Evolutionary conservation across 2,797 vertebrate genomes (phyloP).

Genomic region (Enteromius unitaeniatus): DNA sequence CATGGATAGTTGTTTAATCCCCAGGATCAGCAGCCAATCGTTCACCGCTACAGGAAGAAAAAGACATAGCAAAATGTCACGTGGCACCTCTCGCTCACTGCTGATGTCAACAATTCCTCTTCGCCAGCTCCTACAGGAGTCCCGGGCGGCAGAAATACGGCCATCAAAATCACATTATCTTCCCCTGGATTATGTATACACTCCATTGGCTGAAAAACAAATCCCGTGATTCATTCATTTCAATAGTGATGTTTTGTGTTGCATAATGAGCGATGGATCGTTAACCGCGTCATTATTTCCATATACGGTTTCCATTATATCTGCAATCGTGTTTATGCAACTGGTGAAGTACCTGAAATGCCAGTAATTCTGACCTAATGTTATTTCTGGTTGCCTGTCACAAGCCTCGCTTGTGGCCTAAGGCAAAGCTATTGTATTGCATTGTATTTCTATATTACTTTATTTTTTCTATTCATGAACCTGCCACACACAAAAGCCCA

Average conservation of each 20-base stretch:
- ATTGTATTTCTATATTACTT: neutral
- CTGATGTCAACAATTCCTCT: slow-evolving; percentile 50
- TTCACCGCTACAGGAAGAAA: neutral
- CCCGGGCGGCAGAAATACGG: neutral
- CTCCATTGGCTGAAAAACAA: slow-evolving; percentile 42
- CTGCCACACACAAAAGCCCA: slow-evolving; percentile 49
- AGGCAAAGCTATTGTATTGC: neutral
- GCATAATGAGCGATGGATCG: slow-evolving; percentile 43
- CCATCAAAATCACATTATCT: slow-evolving; percentile 44
- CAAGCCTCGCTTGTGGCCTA: neutral
- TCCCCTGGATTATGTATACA: neutral
- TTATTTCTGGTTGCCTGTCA: neutral
- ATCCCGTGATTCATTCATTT: slow-evolving; percentile 3
- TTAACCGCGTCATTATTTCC: slow-evolving; percentile 43
- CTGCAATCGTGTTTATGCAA: slow-evolving; percentile 14
- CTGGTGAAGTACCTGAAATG: slow-evolving; percentile 4
- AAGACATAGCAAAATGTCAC: neutral
- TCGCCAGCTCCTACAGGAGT: slow-evolving; percentile 3
- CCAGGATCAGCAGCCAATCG: slow-evolving; percentile 51
- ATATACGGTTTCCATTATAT: slow-evolving; percentile 17
- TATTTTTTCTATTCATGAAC: slow-evolving; percentile 17
- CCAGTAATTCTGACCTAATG: neutral
- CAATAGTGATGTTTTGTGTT: slow-evolving; percentile 13
- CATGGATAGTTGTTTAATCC: slow-evolving; percentile 51
- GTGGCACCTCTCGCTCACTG: slow-evolving; percentile 7